Base-by-base conservation (phyloP, 2,797 vertebrate genomes). In the Vultur gryphus region DNA sequence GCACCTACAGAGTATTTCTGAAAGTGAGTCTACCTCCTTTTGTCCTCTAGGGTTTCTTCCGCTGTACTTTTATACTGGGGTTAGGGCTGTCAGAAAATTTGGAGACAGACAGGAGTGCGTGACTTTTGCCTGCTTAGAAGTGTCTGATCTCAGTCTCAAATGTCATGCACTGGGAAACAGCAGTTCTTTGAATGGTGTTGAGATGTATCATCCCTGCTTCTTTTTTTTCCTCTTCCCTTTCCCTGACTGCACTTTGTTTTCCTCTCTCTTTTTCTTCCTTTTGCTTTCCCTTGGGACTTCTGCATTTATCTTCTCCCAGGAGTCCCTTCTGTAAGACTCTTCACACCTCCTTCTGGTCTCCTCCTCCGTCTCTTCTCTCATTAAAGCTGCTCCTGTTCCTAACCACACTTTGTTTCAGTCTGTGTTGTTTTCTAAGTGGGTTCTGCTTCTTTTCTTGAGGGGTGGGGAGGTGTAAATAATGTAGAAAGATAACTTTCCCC, bases 301-400 rank as follows among this genome's bases (percentile, higher is more conserved):
- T 94, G 61, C 94, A 93, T 95, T 93, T 87, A 92, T 91, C 95
- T 93, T 95, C 92, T 89, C 79, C 70, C 81, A 80, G 72, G 85
- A 94, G 93, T 80, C 84, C 91, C 78, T 93, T 94, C 72, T 89
- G 64, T 93, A 93, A 96, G 89, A 84, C 39, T 84, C 61, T 66
- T 93, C 51, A 80, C 43, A 51, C 57, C 71, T 92, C 80, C 29
- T 79, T 61, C 72, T 20, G 12, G 73, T 93, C 46, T 93, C 26
- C 15, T 91, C 7, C 48, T 92, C 35, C 62, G 78, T 51, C 64
- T 89, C 52, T 90, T 93, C 78, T 91, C 58, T 81, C 86, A 88
- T 89, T 78, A 81, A 89, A 90, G 65, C 75, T 86, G 10, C 48
- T 93, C 64, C 67, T 69, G 20, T 91, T 93, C 58, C 84, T 92